These are phyloP conservation scores for Onchidella celtica DNA, from an alignment of 2,888 invertebrate genomes.

Conservation along the genomic window DNA sequence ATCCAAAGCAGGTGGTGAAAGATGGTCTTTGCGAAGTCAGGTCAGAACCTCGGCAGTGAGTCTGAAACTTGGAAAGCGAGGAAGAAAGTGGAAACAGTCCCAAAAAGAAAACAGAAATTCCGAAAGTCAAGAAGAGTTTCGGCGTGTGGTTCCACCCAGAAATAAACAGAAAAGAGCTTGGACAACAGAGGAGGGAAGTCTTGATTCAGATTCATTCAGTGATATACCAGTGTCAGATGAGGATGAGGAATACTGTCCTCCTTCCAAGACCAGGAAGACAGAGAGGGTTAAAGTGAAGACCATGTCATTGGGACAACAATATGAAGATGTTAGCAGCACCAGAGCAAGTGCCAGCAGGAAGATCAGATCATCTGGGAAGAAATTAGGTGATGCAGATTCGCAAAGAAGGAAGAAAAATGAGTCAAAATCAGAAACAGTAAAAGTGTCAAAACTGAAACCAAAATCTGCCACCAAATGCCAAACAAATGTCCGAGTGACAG, in stretches of 20 bases:
- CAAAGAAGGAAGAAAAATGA: not conserved
- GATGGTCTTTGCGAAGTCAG: too few relatives aligned
- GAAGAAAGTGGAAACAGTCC: not conserved
- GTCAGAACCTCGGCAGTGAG: too few relatives aligned
- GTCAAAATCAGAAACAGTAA: not conserved
- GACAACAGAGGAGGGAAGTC: too few relatives aligned
- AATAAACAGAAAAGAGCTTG: too few relatives aligned
- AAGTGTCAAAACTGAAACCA: not conserved
- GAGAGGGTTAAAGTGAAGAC: not conserved
- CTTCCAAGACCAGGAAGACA: not conserved
- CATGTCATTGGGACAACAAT: too few relatives aligned
- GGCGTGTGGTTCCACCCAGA: too few relatives aligned
- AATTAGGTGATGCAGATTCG: not conserved
- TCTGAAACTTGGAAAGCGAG: not conserved
- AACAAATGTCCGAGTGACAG: not conserved
- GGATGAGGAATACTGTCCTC: slow-evolving; percentile 42
- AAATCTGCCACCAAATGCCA: not conserved
- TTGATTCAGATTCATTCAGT: not conserved
- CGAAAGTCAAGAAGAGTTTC: not conserved
- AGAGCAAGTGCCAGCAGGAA: not conserved
- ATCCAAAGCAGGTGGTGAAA: too few relatives aligned
- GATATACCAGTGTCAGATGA: slow-evolving; percentile 23
- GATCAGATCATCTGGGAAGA: not conserved
- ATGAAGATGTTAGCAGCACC: not conserved
- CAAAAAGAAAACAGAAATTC: not conserved